phyloP scores from a whole-genome alignment of 2,113 vertebrate genomes.

The Dissostichus mawsoni region DNA sequence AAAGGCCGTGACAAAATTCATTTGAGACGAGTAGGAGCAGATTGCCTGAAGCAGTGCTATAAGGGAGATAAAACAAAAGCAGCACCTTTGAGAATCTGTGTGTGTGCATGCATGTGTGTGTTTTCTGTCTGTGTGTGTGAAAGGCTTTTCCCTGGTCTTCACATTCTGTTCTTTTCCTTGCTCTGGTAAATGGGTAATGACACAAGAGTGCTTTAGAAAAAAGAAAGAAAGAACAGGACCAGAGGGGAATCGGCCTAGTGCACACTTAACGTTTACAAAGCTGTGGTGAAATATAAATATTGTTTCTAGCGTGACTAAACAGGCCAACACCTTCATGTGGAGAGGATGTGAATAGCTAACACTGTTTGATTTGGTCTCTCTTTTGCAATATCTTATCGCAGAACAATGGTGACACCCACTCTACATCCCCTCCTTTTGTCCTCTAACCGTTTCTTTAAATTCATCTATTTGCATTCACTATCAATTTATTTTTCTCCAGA shows the following conservation, averaged over 20 bases:
- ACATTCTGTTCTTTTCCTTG: conserved; percentile 65
- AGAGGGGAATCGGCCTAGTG: conserved; percentile 41
- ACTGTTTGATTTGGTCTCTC: conserved; percentile 75
- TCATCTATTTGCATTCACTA: conserved; percentile 58
- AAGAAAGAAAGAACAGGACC: conserved; percentile 25
- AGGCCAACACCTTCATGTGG: conserved; percentile 74
- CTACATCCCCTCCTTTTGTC: conserved; percentile 64
- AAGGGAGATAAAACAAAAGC: conserved; percentile 92
- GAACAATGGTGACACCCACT: conserved; percentile 64
- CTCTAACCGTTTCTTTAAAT: conserved; percentile 55
- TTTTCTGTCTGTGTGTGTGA: conserved; percentile 28
- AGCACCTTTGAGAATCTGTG: conserved; percentile 69
- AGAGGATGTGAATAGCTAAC: conserved; percentile 61
- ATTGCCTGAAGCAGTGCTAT: conserved; percentile 96
- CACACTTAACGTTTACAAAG: conserved; percentile 64
- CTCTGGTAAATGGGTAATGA: conserved; percentile 79
- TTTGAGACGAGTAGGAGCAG: conserved; percentile 90
- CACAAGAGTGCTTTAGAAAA: conserved; percentile 69
- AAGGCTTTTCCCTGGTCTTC: conserved; percentile 70
- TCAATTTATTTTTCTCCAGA: conserved; percentile 34
- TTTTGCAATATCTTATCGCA: conserved; percentile 74
- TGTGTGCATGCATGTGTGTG: conserved; percentile 37
- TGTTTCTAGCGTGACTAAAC: conserved; percentile 77
- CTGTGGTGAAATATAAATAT: conserved; percentile 80
- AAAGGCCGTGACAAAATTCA: conserved; percentile 99